Evolutionary conservation across 2,888 invertebrate genomes (phyloP), one percentile per base, ranked within the genome.

Genomic region (Spodoptera littoralis): DNA sequence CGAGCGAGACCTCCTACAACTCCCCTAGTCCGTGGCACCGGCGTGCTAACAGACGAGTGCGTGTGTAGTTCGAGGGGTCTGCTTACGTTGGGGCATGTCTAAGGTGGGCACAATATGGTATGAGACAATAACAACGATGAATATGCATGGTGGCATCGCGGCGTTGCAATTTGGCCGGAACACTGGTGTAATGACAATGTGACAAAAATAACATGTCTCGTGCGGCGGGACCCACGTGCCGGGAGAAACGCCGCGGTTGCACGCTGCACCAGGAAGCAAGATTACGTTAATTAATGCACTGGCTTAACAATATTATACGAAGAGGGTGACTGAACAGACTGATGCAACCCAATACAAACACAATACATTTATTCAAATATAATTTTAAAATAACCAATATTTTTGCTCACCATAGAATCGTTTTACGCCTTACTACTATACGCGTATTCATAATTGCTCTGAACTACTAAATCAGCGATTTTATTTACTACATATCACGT

Each of bases 171-270:
- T 93, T 92, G 91, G 90, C 83, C 87, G 88, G 88, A 86, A 88
- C 89, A 88, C 85, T 88, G 89, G 89, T 87, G 89, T 91, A 89
- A 92, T 92, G 92, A 92, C 92, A 92, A 89, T 91, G 93, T 90
- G 90, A 91, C 92, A 88, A 90, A 93, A 92, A 92, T 93, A 92
- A 90, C 89, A 86, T 82, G 82, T 84, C 82, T 81, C 75, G 72
- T 55, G 57, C 54, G 67, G 49, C 30, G 27, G 50, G 44, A 30
- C 74, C 52, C 77, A 69, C 54, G 51, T 12, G 58, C 27, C 49
- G 30, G 13, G 42, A 45, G 18, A 60, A 60, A 64, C 76, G 60
- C 48, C 0, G 48, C 64, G 48, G 45, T 43, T 54, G 3, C 11
- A 30, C 22, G 47, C 11, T n/a, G 22, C 22, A 30, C 8, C 30